Conservation (phyloP, 2,797 vertebrate genomes). For the Nothura maculosa region DNA sequence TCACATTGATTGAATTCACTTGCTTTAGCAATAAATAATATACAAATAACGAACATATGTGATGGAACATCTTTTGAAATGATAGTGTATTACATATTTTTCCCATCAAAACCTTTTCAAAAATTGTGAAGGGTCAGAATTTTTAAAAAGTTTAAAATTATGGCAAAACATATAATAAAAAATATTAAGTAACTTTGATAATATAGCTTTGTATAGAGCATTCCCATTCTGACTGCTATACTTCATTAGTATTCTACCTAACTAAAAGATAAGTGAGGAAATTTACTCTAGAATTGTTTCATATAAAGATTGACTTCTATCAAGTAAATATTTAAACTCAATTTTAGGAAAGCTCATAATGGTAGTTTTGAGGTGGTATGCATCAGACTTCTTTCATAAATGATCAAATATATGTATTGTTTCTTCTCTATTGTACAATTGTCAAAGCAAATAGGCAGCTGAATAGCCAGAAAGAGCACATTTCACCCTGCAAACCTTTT, state of each 20-base stretch:
- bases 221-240: background rate
- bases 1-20: background rate
- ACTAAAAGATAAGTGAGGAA: background rate
- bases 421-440: background rate
- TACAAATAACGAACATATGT: background rate
- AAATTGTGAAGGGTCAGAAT: background rate
- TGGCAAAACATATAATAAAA: background rate
- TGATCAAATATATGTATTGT: background rate
- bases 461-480: background rate
- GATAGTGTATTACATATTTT: background rate
- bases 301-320: background rate
- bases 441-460: background rate
- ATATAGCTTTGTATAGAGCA: background rate
- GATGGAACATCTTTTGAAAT: background rate
- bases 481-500: background rate
- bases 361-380: conserved; percentile 12
- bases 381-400: background rate
- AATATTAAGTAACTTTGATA: background rate
- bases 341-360: background rate
- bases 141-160: background rate
- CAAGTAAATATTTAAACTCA: background rate
- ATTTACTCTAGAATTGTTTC: background rate
- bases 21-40: background rate
- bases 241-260: background rate
- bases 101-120: background rate